Evolutionary conservation across 2,888 invertebrate genomes (phyloP).

Genomic region (Pristionchus entomophagus): DNA sequence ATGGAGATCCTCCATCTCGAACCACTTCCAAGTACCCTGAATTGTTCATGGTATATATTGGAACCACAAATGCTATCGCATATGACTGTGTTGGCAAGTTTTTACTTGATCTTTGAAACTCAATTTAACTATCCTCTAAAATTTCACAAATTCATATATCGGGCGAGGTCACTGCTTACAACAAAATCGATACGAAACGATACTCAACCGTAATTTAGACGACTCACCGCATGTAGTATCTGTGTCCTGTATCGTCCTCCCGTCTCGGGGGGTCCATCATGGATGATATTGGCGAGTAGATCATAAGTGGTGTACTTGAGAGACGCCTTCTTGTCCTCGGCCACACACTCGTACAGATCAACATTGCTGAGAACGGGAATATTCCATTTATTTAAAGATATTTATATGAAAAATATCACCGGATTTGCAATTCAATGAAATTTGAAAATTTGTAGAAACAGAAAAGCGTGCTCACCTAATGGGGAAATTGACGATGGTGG

Average conservation of each 20-base stretch:
- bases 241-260: slow-evolving; percentile 96
- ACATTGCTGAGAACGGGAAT: slow-evolving; percentile 84
- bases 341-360: slow-evolving; percentile 94
- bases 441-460: too few species aligned
- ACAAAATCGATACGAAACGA: not conserved
- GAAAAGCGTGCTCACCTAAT: too few species aligned
- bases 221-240: slow-evolving; percentile 86
- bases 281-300: slow-evolving; percentile 97
- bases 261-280: slow-evolving; percentile 95
- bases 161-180: too few species aligned
- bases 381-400: not conserved
- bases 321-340: slow-evolving; percentile 83
- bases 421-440: not conserved
- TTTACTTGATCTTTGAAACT: too few species aligned
- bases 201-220: not conserved
- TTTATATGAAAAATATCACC: too few species aligned
- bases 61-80: too few species aligned
- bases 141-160: too few species aligned
- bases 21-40: slow-evolving; percentile 88
- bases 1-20: slow-evolving; percentile 93
- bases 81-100: too few species aligned
- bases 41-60: slow-evolving; percentile 48
- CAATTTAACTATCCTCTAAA: too few species aligned
- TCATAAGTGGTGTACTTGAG: slow-evolving; percentile 91
- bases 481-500: slow-evolving; percentile 99